Percentiles rank a stretch among this genome's conserved stretches.
These are phyloP conservation scores for Agrypnus murinus DNA, from an alignment of 2,888 invertebrate species.

Conservation along the genomic window DNA sequence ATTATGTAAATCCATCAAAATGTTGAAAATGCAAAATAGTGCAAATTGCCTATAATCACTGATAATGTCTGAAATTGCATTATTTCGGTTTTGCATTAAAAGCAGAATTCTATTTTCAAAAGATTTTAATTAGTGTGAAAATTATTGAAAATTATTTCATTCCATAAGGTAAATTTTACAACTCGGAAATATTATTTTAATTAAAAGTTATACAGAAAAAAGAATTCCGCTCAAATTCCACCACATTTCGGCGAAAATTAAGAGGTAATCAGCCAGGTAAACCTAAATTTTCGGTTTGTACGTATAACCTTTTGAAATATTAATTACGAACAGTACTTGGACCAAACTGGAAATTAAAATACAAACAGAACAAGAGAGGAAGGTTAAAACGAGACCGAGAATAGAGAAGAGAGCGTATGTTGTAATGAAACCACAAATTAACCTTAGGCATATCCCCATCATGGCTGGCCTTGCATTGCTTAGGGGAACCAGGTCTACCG, in stretches of 20 bases:
- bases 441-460: constrained; percentile 56
- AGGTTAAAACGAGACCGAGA: constrained; percentile 36
- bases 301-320: constrained; percentile 37
- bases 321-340: constrained; percentile 40
- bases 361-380: constrained; percentile 32
- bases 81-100: no score
- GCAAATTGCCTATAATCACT: no score
- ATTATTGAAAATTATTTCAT: no score
- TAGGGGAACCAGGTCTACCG: constrained; percentile 41
- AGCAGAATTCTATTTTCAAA: no score
- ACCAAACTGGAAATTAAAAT: constrained; percentile 39
- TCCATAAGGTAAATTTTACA: no score
- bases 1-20: no score
- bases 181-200: no score
- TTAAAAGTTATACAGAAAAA: no score
- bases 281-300: constrained; percentile 15
- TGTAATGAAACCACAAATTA: constrained; percentile 57
- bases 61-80: no score
- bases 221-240: no score
- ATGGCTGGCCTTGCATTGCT: constrained; percentile 48
- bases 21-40: no score
- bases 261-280: constrained; percentile 11
- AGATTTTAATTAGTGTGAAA: no score
- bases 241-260: neutral
- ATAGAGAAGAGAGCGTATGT: constrained; percentile 39